Evolutionary conservation across 2,113 vertebrate species (phyloP).

Genomic region (Microcebus tavaratra): DNA sequence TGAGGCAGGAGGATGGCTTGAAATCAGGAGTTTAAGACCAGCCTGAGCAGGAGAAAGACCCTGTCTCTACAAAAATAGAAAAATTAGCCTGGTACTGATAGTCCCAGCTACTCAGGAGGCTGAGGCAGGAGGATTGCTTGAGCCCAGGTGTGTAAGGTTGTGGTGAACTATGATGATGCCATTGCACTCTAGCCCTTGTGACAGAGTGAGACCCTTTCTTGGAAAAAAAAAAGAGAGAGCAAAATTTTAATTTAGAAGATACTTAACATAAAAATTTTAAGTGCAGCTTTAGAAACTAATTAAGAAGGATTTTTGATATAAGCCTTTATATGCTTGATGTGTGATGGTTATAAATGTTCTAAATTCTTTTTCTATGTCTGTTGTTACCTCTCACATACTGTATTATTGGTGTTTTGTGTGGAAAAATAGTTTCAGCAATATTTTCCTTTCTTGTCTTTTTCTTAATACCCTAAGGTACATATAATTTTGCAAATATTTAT

Average conservation of each 20-base stretch:
- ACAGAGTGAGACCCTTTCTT: too few species aligned
- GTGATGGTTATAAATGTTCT: conserved; percentile 15
- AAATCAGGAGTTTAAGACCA: too few species aligned
- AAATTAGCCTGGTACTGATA: too few species aligned
- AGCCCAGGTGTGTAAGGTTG: too few species aligned
- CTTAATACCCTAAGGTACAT: background rate
- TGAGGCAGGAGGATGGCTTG: too few species aligned
- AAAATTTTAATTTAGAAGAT: conserved; percentile 39
- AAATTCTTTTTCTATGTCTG: background rate
- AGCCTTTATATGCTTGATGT: background rate
- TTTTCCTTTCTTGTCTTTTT: background rate
- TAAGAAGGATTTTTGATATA: conserved; percentile 30
- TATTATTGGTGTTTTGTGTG: background rate
- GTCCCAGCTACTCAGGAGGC: too few species aligned
- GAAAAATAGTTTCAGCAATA: background rate
- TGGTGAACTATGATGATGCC: too few species aligned
- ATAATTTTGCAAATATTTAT: background rate
- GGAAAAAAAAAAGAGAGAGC: background rate
- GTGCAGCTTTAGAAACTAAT: conserved; percentile 36
- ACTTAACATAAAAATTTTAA: background rate
- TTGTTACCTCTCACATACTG: background rate
- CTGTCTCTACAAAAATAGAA: too few species aligned
- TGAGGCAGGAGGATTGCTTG: too few species aligned
- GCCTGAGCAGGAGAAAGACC: too few species aligned
- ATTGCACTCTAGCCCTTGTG: too few species aligned